A percentile compares a stretch with the other conserved stretches of the same genome.
Evolutionary conservation across 2,113 vertebrate species (phyloP).

Genomic region (Rhegmatorhina hoffmannsi): DNA sequence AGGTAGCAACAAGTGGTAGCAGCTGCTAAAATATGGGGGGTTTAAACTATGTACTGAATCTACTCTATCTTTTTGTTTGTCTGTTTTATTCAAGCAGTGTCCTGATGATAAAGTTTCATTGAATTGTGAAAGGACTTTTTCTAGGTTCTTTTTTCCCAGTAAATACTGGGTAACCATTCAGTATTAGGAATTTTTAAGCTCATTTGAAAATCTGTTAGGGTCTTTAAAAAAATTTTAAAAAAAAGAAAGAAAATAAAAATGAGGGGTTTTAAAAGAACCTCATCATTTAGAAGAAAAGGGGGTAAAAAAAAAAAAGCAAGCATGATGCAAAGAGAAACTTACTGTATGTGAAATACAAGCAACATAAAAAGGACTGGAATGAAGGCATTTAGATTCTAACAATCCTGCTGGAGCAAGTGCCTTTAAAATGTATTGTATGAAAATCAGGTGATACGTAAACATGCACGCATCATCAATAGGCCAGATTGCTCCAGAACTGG

Average conservation of each 20-base stretch:
- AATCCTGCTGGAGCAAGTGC: neutral
- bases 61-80: neutral
- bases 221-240: neutral
- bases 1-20: conserved; percentile 67
- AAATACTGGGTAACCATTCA: neutral
- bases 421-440: neutral
- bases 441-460: neutral
- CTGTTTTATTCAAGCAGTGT: neutral
- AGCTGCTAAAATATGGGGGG: conserved; percentile 49
- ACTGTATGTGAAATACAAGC: neutral
- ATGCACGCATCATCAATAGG: neutral
- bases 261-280: neutral
- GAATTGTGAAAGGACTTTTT: neutral
- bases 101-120: neutral
- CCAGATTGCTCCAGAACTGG: neutral
- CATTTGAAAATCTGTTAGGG: neutral
- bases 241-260: neutral
- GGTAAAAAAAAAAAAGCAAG: neutral
- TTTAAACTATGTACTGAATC: neutral
- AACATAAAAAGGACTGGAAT: neutral
- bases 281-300: neutral
- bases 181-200: neutral
- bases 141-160: neutral
- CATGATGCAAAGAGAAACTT: neutral
- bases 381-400: neutral